Evolutionary conservation across 23 tunicate genomes (phyloP), one percentile per base, ranked within the genome.

Genomic region (Ciona savignyi): DNA sequence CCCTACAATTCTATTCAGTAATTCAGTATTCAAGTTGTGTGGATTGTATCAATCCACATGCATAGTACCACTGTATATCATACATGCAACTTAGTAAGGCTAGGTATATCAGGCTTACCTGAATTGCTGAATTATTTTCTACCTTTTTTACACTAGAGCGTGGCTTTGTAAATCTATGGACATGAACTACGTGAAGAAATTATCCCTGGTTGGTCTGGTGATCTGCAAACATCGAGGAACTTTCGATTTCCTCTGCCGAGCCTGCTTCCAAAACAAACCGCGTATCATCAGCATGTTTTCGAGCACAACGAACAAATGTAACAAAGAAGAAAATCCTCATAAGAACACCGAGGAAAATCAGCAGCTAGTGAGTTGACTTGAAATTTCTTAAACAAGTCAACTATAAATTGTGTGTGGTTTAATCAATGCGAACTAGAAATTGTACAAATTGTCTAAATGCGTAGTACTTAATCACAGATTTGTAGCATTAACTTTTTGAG

Each of bases 101-200:
- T n/a, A n/a, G n/a, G n/a, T n/a, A n/a, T n/a, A n/a, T n/a, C n/a
- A n/a, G n/a, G n/a, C n/a, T n/a, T n/a, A n/a, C n/a, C n/a, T n/a
- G n/a, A n/a, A n/a, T n/a, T n/a, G n/a, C n/a, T n/a, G n/a, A n/a
- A n/a, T n/a, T 20, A 20, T n/a, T 20, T 3, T 61, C 29, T 35
- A 74, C 2, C 23, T 3, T 33, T 63, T 29, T 27, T 64, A 29
- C 60, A 30, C 28, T 15, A 88, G 96, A 51, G 74, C 80, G 1
- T 88, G 96, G 96, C 74, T 88, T 0, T 88, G 86, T 74, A 85
- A 88, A 62, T 88, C 96, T 1, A 86, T 88, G 77, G 96, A 88
- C 51, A 67, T 78, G 62, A 85, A 88, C 23, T 88, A 82, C 60
- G 86, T 88, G 70, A 80, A 77, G 51, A 85, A 88, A 19, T 62